phyloP scores from a whole-genome alignment of 1,140 invertebrate genomes.

The Muscidifurax raptorellus region DNA sequence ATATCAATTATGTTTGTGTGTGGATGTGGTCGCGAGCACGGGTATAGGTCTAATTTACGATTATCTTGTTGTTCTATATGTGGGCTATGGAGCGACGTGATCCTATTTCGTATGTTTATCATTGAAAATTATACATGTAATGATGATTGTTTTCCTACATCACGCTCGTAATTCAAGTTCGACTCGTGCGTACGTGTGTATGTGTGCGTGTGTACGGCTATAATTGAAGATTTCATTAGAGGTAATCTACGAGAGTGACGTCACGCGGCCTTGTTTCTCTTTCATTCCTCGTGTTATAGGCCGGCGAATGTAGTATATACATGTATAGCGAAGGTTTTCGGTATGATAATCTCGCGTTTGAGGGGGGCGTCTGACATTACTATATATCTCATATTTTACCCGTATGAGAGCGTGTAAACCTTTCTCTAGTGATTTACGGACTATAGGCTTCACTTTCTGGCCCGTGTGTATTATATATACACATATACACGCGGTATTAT shows the following conservation, averaged over 20 bases:
- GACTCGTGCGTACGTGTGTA: too few relatives aligned
- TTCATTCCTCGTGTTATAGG: conserved; percentile 3
- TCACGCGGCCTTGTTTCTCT: conserved; percentile 4
- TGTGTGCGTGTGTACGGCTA: too few relatives aligned
- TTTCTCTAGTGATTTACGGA: conserved; percentile 38
- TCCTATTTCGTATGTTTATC: too few relatives aligned
- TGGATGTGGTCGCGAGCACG: neutral
- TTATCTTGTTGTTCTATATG: neutral
- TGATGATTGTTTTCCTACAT: too few relatives aligned
- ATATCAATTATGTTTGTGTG: conserved; percentile 12
- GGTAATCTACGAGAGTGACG: neutral
- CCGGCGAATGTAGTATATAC: too few relatives aligned
- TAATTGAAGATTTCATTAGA: conserved; percentile 38
- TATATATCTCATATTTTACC: conserved; percentile 41
- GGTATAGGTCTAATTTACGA: neutral
- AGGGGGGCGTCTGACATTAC: conserved; percentile 27
- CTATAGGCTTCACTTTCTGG: conserved; percentile 29
- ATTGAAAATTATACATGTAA: too few relatives aligned
- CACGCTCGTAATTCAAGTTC: neutral
- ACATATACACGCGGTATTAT: neutral
- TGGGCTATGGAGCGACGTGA: too few relatives aligned
- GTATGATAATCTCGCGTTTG: conserved; percentile 33
- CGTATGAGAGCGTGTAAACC: conserved; percentile 32
- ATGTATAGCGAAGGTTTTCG: conserved; percentile 20
- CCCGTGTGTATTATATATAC: neutral